Conservation (phyloP, 2,888 invertebrate genomes). For the Melanophora roralis region DNA sequence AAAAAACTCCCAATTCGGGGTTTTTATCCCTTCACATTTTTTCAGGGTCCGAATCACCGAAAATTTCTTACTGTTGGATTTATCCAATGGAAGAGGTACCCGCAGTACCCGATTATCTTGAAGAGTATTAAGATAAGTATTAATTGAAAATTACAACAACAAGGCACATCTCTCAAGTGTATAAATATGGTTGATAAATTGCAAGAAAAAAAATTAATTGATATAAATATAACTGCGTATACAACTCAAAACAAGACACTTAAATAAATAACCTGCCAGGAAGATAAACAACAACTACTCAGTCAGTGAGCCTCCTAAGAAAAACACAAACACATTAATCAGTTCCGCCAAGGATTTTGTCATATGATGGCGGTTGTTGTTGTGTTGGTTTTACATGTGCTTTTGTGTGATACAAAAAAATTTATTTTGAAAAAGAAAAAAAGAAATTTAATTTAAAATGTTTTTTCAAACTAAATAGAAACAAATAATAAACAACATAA, state of each 20-base stretch:
- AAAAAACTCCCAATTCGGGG: too few species aligned
- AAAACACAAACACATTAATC: neutral
- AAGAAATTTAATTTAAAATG: too few species aligned
- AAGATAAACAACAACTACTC: neutral
- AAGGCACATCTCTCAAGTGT: neutral
- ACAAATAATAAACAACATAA: too few species aligned
- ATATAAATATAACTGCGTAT: neutral
- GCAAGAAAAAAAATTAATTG: neutral
- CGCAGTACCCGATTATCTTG: neutral
- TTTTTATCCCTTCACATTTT: too few species aligned
- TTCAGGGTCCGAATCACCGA: too few species aligned
- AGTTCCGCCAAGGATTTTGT: neutral
- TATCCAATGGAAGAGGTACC: too few species aligned
- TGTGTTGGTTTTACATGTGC: neutral
- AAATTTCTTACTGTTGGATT: too few species aligned
- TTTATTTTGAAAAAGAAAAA: too few species aligned
- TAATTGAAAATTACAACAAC: neutral
- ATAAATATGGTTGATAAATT: neutral
- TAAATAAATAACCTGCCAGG: constrained; percentile 1
- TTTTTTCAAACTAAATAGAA: too few species aligned
- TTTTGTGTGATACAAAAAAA: neutral
- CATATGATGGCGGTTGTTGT: neutral
- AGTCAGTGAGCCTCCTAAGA: neutral
- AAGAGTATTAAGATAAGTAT: neutral
- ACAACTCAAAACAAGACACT: too few species aligned